phyloP scores from a whole-genome alignment of 2,888 invertebrate genomes.

The Venusia cambrica region DNA sequence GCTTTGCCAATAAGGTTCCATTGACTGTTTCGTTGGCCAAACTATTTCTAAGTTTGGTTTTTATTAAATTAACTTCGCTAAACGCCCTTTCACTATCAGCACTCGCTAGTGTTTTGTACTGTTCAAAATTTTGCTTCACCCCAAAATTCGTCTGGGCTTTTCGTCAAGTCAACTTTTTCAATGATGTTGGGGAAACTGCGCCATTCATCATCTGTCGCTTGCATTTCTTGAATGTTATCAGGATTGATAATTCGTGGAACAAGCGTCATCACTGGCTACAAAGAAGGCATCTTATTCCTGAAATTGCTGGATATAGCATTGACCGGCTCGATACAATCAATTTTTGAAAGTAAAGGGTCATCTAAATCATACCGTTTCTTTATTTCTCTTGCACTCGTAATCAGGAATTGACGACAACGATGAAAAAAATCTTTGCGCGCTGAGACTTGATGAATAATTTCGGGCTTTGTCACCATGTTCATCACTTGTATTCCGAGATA shows the following conservation, averaged over 20 bases:
- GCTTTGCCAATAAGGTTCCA: constrained; percentile 8
- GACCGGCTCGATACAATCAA: constrained; percentile 19
- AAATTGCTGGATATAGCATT: constrained; percentile 6
- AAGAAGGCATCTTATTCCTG: constrained; percentile 7
- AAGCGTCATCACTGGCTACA: constrained; percentile 6
- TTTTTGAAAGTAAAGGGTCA: constrained; percentile 11
- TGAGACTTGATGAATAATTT: too few relatives aligned
- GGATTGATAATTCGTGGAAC: constrained; percentile 11
- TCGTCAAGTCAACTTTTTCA: constrained; percentile 12
- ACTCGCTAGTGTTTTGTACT: constrained; percentile 5
- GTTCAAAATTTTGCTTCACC: constrained; percentile 5
- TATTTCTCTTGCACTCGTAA: constrained; percentile 9
- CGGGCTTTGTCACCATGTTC: too few relatives aligned
- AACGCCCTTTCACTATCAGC: constrained; percentile 11
- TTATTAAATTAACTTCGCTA: constrained; percentile 17
- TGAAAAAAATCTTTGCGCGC: constrained; percentile 13
- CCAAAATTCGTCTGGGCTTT: too few relatives aligned
- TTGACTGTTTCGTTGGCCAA: constrained; percentile 12
- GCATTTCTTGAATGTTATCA: too few relatives aligned
- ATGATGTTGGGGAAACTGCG: too few relatives aligned
- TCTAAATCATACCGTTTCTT: constrained; percentile 20
- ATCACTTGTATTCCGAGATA: constrained; percentile 2
- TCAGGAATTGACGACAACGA: constrained; percentile 4
- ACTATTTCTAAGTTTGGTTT: constrained; percentile 12
- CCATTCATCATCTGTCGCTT: too few relatives aligned